Percentiles rank a stretch among this genome's conserved stretches.
phyloP scores from a whole-genome alignment of 2,797 vertebrate species.

The Epinephelus malabaricus region DNA sequence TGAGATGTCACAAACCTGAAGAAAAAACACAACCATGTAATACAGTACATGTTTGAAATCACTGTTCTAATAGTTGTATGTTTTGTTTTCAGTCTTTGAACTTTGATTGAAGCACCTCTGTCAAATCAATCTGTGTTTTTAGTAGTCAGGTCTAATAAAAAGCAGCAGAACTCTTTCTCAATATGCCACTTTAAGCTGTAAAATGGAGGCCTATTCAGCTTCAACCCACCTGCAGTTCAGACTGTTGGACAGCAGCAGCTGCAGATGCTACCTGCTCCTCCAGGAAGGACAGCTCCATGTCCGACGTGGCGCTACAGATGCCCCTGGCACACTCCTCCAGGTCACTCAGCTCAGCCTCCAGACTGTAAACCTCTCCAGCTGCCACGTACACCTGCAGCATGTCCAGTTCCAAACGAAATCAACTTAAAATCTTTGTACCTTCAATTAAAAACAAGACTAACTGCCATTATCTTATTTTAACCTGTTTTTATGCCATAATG shows the following conservation, averaged over 20 bases:
- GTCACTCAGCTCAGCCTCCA: constrained; percentile 92
- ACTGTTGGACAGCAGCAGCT: constrained; percentile 95
- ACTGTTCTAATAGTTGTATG: not conserved
- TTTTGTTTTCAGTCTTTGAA: no score
- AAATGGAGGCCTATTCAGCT: not conserved
- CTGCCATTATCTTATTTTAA: no score
- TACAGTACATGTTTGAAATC: not conserved
- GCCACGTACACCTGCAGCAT: constrained; percentile 92
- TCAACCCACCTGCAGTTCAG: constrained; percentile 92
- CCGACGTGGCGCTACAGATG: constrained; percentile 88
- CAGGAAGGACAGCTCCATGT: constrained; percentile 90
- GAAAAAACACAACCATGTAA: not conserved
- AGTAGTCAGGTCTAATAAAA: not conserved
- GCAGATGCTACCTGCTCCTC: constrained; percentile 97
- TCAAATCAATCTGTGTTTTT: not conserved
- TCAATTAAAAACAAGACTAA: not conserved
- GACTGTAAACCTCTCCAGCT: constrained; percentile 90
- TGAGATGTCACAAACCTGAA: constrained; percentile 83
- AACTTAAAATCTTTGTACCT: not conserved
- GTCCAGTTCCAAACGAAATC: not conserved
- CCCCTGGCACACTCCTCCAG: constrained; percentile 92
- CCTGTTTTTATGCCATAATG: no score
- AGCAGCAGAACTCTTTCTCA: not conserved
- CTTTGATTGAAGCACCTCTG: not conserved
- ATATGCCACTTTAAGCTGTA: not conserved